Conservation (phyloP, 1,140 invertebrate species). For the Listronotus oregonensis region DNA sequence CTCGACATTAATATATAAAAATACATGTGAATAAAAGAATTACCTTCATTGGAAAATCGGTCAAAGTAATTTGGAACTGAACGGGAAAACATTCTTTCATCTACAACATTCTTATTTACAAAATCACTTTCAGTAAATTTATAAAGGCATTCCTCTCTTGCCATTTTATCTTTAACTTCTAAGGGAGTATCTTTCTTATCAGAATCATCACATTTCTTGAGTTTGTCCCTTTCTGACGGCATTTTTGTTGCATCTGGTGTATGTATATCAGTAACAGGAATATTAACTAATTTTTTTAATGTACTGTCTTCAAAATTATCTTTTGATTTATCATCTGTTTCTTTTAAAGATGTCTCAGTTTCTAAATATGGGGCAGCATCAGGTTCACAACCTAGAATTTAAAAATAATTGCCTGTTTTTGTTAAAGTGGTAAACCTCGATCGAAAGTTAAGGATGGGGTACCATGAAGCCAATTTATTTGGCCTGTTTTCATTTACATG, state of each 20-base stretch:
- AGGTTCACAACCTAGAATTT: constrained; percentile 53
- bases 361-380: constrained; percentile 28
- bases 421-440: too few species aligned
- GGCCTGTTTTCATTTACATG: too few species aligned
- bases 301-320: too few species aligned
- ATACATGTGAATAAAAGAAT: background rate
- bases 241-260: constrained; percentile 18
- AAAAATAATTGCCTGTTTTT: background rate
- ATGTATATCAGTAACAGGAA: constrained; percentile 6
- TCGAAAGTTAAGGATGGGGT: too few species aligned
- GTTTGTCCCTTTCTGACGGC: constrained; percentile 7
- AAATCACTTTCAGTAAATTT: constrained; percentile 59
- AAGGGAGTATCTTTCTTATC: background rate
- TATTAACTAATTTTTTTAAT: background rate
- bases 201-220: background rate
- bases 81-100: constrained; percentile 30
- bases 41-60: constrained; percentile 26
- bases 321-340: too few species aligned
- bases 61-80: constrained; percentile 46
- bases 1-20: too few species aligned
- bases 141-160: background rate
- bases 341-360: too few species aligned
- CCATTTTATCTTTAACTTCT: background rate
- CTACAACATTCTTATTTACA: constrained; percentile 63
- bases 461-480: too few species aligned